phyloP scores from a whole-genome alignment of 2,888 invertebrate genomes.

The Spatulosminthurus flaviceps region DNA sequence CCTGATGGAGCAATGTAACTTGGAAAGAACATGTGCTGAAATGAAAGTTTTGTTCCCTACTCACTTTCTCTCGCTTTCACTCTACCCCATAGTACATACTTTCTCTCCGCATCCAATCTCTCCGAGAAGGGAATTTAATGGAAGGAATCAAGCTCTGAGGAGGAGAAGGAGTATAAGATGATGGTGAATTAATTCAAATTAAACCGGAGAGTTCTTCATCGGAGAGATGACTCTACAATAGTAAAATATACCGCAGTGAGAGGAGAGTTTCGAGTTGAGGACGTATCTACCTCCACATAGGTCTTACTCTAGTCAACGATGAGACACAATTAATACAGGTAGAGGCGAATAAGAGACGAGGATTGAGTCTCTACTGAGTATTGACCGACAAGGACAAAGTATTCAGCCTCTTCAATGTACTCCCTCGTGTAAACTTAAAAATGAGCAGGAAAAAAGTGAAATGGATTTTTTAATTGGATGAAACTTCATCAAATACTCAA shows the following conservation, averaged over 20 bases:
- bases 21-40: neutral
- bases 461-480: neutral
- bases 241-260: too few species aligned
- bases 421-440: constrained; percentile 8
- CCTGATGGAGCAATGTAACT: neutral
- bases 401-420: too few species aligned
- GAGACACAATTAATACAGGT: too few species aligned
- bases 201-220: neutral
- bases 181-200: constrained; percentile 13
- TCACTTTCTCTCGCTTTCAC: too few species aligned
- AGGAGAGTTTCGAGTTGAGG: too few species aligned
- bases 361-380: neutral
- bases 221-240: neutral
- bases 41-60: neutral
- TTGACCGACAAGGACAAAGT: neutral
- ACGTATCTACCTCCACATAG: too few species aligned
- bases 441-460: neutral
- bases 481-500: neutral
- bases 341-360: neutral
- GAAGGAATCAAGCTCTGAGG: neutral
- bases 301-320: too few species aligned
- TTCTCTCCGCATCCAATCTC: too few species aligned
- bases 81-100: too few species aligned
- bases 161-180: neutral
- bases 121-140: neutral